These are phyloP conservation scores for Pseudomyrmex gracilis DNA, from an alignment of 1,140 invertebrate species.

Conservation along the genomic window DNA sequence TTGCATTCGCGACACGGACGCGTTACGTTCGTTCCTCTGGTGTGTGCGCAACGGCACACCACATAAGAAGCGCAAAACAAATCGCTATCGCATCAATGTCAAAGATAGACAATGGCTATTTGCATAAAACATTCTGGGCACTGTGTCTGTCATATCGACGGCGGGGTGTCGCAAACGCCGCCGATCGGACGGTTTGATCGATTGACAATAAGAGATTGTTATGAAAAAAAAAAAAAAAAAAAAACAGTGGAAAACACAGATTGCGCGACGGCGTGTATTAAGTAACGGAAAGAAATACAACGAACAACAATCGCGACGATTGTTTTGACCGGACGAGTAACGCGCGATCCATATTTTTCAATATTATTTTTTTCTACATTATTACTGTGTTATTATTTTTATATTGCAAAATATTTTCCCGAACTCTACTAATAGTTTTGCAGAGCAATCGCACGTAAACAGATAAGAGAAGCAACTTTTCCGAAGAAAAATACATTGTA, in stretches of 20 bases:
- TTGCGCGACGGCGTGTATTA: not conserved
- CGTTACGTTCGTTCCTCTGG: slow-evolving; percentile 43
- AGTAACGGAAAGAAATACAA: slow-evolving; percentile 15
- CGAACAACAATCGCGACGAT: not conserved
- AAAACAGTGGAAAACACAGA: slow-evolving; percentile 41
- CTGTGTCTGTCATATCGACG: slow-evolving; percentile 64
- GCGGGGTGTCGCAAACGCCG: slow-evolving; percentile 47
- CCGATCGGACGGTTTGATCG: slow-evolving; percentile 56
- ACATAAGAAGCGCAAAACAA: slow-evolving; percentile 68
- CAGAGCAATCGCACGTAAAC: too few species aligned
- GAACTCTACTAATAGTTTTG: too few species aligned
- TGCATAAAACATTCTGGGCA: slow-evolving; percentile 78
- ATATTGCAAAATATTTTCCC: too few species aligned
- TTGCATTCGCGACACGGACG: slow-evolving; percentile 49
- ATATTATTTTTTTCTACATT: not conserved
- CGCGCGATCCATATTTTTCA: not conserved
- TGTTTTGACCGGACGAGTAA: not conserved
- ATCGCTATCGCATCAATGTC: slow-evolving; percentile 75
- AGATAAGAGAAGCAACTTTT: too few species aligned
- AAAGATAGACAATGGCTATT: slow-evolving; percentile 76
- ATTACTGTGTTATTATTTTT: not conserved
- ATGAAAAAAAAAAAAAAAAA: slow-evolving; percentile 41
- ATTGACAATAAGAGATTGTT: slow-evolving; percentile 69
- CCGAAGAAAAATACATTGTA: too few species aligned
- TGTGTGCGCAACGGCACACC: slow-evolving; percentile 16